phyloP scores from a whole-genome alignment of 2,888 invertebrate genomes.

The Brachylomia viminalis region DNA sequence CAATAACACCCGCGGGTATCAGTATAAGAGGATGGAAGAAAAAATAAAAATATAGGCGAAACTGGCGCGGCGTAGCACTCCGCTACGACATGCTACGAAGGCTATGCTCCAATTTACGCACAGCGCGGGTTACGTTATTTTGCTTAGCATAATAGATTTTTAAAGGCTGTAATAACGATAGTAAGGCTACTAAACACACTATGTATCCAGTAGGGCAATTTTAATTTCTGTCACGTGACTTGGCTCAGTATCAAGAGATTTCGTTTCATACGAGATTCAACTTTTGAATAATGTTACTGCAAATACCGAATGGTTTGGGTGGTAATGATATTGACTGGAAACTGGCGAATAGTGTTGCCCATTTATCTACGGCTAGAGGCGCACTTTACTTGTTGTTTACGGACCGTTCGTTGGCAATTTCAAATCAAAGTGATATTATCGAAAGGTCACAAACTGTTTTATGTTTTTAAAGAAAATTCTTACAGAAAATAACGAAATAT shows the following conservation, averaged over 20 bases:
- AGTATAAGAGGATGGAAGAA: constrained; percentile 15
- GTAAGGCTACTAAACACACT: neutral
- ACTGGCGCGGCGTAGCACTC: constrained; percentile 12
- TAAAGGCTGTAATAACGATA: neutral
- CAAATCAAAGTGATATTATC: constrained; percentile 14
- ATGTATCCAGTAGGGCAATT: constrained; percentile 23
- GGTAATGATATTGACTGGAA: constrained; percentile 41
- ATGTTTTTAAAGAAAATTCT: neutral
- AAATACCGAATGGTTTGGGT: constrained; percentile 22
- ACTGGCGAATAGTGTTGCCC: constrained; percentile 21
- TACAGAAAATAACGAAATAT: neutral
- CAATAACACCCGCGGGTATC: constrained; percentile 19
- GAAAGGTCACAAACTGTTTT: constrained; percentile 21
- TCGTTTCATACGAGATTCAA: constrained; percentile 37
- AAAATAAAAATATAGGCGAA: constrained; percentile 15
- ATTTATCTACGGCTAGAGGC: constrained; percentile 22
- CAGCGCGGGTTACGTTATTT: neutral
- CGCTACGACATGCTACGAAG: constrained; percentile 40
- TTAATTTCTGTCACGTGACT: constrained; percentile 35
- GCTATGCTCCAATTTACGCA: constrained; percentile 16
- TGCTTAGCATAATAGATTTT: neutral
- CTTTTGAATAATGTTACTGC: constrained; percentile 55
- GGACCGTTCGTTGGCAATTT: constrained; percentile 17
- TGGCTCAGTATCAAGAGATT: constrained; percentile 54
- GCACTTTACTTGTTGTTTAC: constrained; percentile 36